Evolutionary conservation across 2,888 invertebrate species (phyloP), one percentile per base, ranked within the genome.

Genomic region (Oligia latruncula): DNA sequence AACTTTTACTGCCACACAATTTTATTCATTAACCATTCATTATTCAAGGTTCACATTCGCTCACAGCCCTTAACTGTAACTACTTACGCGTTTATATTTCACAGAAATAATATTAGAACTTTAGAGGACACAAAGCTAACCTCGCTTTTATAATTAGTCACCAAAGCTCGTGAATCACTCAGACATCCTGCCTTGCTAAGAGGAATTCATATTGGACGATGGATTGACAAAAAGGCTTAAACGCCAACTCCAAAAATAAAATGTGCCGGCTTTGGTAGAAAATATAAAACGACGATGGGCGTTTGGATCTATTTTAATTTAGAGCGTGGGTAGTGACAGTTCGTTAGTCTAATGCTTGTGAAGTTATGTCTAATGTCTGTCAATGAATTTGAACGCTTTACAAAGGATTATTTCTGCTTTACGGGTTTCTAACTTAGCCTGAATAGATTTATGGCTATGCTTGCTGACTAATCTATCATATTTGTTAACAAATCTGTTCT

Each of bases 151-250:
- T 92, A 93, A 93, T 94, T 94, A 94, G 93, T 92, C 92, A 89
- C 91, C 78, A 79, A 88, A 87, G 89, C 90, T 91, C 92, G 90
- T 94, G 93, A 94, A 93, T 94, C 94, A 94, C 91, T 89, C 89
- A 90, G 74, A 89, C 91, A 91, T 90, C 90, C 90, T 90, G 92
- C 87, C 85, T 85, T 74, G 74, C 85, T 88, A 87, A 88, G 90
- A 87, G 88, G 90, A 90, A 88, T 88, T 87, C 84, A 84, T 88
- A 90, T 86, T 85, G 82, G 76, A 74, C 68, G 67, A 62, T 43
- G 78, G 23, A 88, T 83, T 83, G 76, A 85, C 81, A 83, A 88
- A 82, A 72, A 65, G 81, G 75, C 81, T 70, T 80, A 89, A 89
- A 73, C 77, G 76, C 81, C 86, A 78, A 49, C 29, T 72, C 88